Conservation (phyloP, 92 coral and sea anemone genomes). For the Micromussa lordhowensis region DNA sequence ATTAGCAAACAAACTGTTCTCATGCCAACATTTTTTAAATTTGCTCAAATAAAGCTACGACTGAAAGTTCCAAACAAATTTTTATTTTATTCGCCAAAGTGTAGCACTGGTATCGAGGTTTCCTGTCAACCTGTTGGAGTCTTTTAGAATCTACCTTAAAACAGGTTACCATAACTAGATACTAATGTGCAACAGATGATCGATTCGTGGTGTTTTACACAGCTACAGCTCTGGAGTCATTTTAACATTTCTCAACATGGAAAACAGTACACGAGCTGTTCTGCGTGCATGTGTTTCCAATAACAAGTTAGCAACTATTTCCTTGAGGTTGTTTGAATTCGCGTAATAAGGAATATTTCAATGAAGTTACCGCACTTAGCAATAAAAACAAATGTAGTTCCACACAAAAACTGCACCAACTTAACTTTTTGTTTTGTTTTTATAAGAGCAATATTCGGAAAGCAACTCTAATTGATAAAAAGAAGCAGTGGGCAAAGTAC, state of each 20-base stretch:
- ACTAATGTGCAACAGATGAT: not conserved
- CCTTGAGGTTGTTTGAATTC: not conserved
- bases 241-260: not conserved
- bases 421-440: no score
- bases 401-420: not conserved
- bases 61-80: no score
- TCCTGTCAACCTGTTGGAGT: no score
- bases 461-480: no score
- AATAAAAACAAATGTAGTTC: not conserved
- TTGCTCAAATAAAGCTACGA: not conserved
- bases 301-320: not conserved
- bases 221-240: not conserved
- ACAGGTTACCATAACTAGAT: not conserved
- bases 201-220: not conserved
- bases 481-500: no score
- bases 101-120: no score
- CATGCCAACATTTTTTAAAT: not conserved
- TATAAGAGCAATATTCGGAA: no score
- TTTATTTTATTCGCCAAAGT: no score
- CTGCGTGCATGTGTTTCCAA: not conserved
- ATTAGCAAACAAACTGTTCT: not conserved
- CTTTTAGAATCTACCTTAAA: no score
- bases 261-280: not conserved
- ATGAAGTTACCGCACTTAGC: no score
- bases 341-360: not conserved